Percentiles rank a stretch among this genome's conserved stretches.
Conservation (phyloP, 2,888 invertebrate genomes). For the Caenorhabditis doughertyi region DNA sequence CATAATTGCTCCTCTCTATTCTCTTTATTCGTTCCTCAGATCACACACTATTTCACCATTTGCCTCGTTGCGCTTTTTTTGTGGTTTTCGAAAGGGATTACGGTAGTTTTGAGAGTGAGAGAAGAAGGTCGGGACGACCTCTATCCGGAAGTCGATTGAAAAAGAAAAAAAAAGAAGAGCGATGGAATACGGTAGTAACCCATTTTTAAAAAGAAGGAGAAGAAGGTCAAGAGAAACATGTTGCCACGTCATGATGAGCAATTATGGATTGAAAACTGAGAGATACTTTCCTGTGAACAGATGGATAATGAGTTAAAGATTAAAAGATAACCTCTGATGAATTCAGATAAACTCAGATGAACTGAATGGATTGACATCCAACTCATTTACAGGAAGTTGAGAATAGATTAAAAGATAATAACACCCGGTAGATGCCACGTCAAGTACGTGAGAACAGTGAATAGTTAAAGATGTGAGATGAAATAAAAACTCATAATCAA, state of each 20-base stretch:
- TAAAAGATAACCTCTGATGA: slow-evolving; percentile 14
- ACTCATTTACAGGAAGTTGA: slow-evolving; percentile 1
- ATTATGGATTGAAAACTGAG: slow-evolving; percentile 13
- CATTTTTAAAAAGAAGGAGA: slow-evolving; percentile 10
- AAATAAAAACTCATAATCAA: not conserved
- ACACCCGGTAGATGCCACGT: slow-evolving; percentile 7
- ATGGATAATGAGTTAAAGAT: slow-evolving; percentile 12
- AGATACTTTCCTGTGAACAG: slow-evolving; percentile 15
- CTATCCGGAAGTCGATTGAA: slow-evolving; percentile 32
- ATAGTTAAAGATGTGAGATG: not conserved
- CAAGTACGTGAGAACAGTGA: not conserved
- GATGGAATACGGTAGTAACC: slow-evolving; percentile 25
- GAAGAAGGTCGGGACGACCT: slow-evolving; percentile 52
- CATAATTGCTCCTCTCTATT: slow-evolving; percentile 55
- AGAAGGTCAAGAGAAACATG: slow-evolving; percentile 8
- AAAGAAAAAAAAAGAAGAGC: not conserved
- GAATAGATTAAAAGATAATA: slow-evolving; percentile 3
- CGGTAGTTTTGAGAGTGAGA: slow-evolving; percentile 51
- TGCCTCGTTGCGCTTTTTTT: slow-evolving; percentile 26
- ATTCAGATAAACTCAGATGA: slow-evolving; percentile 25
- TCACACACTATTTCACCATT: slow-evolving; percentile 38
- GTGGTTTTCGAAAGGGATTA: slow-evolving; percentile 32
- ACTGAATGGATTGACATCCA: not conserved
- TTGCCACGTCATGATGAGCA: slow-evolving; percentile 27
- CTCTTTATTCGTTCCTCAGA: slow-evolving; percentile 14